Evolutionary conservation across 2,113 vertebrate species (phyloP).

Genomic region (Grammomys surdaster): DNA sequence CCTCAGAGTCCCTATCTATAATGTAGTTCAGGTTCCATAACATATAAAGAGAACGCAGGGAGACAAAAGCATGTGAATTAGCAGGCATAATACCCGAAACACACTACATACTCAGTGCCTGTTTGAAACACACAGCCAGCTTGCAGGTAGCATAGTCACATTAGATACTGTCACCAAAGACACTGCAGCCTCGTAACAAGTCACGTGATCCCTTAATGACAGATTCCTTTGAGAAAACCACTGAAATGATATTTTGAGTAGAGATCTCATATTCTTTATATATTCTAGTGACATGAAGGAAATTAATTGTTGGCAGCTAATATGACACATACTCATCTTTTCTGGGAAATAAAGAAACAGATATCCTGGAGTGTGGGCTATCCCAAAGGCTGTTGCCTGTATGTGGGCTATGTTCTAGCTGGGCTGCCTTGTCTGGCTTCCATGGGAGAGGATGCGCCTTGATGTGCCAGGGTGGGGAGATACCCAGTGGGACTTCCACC

Average conservation of each 20-base stretch:
- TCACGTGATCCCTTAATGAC: not conserved
- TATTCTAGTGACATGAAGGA: not conserved
- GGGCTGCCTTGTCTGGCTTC: too few species aligned
- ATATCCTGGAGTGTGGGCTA: not conserved
- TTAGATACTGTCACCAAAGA: not conserved
- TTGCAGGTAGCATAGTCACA: not conserved
- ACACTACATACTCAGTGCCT: not conserved
- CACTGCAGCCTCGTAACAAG: not conserved
- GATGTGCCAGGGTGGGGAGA: too few species aligned
- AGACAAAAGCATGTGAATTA: not conserved
- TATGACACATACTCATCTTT: slow-evolving; percentile 4
- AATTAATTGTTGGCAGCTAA: slow-evolving; percentile 22
- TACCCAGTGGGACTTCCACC: too few species aligned
- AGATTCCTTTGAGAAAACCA: slow-evolving; percentile 24
- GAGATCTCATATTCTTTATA: not conserved
- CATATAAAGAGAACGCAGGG: not conserved
- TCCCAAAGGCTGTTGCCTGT: too few species aligned
- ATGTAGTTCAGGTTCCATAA: slow-evolving; percentile 11
- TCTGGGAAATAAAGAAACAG: slow-evolving; percentile 38
- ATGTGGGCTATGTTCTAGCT: too few species aligned
- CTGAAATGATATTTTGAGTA: slow-evolving; percentile 39
- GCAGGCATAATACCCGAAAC: not conserved
- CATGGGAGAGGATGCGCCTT: too few species aligned
- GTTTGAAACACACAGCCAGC: not conserved
- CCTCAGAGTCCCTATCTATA: slow-evolving; percentile 24